phyloP scores from a whole-genome alignment of 2,888 invertebrate genomes.

The Eupithecia subfuscata region DNA sequence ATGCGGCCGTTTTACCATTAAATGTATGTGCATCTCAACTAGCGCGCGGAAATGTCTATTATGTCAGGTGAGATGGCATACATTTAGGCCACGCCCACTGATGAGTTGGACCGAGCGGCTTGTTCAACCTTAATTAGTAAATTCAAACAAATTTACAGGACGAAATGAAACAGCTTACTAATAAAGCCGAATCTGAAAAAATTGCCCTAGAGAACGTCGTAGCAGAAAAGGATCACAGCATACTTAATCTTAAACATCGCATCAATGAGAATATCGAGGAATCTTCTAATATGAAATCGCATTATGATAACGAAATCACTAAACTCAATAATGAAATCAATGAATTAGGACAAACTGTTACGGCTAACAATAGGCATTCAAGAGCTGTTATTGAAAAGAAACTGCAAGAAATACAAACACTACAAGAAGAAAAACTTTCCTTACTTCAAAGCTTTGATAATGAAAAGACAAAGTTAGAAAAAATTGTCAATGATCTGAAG shows the following conservation, averaged over 20 bases:
- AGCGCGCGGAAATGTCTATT: too few relatives aligned
- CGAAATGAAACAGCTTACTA: conserved; percentile 56
- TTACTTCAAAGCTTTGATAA: conserved; percentile 66
- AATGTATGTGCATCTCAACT: too few relatives aligned
- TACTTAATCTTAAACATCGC: conserved; percentile 66
- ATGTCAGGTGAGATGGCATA: too few relatives aligned
- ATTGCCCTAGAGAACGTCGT: conserved; percentile 52
- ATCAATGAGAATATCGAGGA: conserved; percentile 71
- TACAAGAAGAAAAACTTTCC: conserved; percentile 72
- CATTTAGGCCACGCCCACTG: too few relatives aligned
- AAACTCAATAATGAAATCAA: conserved; percentile 70
- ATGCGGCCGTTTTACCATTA: too few relatives aligned
- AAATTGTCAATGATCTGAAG: conserved; percentile 59
- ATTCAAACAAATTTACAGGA: conserved; percentile 50
- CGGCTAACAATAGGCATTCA: conserved; percentile 60
- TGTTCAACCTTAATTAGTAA: too few relatives aligned
- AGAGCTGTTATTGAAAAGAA: conserved; percentile 62
- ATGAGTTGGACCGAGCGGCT: too few relatives aligned
- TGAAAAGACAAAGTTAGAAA: conserved; percentile 65
- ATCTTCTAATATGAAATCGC: conserved; percentile 60
- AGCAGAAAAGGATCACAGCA: conserved; percentile 64
- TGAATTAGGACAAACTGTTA: conserved; percentile 69
- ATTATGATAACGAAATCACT: conserved; percentile 62
- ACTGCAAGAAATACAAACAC: conserved; percentile 65
- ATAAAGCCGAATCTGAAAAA: conserved; percentile 59